Evolutionary conservation across 2,797 vertebrate genomes (phyloP), one percentile per base, ranked within the genome.

Genomic region (Hybognathus amarus): DNA sequence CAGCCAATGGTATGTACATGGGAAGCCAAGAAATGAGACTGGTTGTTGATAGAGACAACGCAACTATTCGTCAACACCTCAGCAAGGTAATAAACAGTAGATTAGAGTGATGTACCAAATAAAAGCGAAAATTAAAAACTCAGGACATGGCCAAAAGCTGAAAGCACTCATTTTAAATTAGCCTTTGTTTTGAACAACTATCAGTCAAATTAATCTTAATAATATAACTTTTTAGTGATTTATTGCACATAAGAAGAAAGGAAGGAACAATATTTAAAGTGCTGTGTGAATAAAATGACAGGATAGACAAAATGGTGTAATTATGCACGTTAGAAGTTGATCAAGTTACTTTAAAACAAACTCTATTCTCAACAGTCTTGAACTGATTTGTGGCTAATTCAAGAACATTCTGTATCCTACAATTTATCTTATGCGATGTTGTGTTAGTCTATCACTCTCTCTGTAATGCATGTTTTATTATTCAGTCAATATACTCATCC

Each of bases 1-100:
- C 91, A 99, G 98, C 93, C 30, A 99, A 99, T 83, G 92, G 92
- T 45, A 94, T 96, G 93, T 99, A 98, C 87, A 94, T 99, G 94
- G 97, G 93, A 7, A 93, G 95, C 87, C 97, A 99, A 90, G 97
- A 99, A 92, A 98, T 99, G 98, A 92, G 90, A 85, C 89, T 90
- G 9, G 94, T 99, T 56, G 82, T 95, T 83, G 94, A 96, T 82
- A 94, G 97, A 94, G 97, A 98, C 87, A 92, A 96, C 69, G 24
- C 85, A 20, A 97, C 94, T 54, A 97, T 99, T 88, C 91, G 89
- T 85, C 88, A 94, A 61, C 93, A 97, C 88, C 94, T 98, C 38
- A 89, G 94, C 80, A 98, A 98, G 97, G 98, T 99, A 94, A 93
- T 86, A 12, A 36, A 36, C 70, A 30, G 17, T 18, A 3, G 4